phyloP scores from a whole-genome alignment of 2,113 vertebrate species.

The Serilophus lunatus region DNA sequence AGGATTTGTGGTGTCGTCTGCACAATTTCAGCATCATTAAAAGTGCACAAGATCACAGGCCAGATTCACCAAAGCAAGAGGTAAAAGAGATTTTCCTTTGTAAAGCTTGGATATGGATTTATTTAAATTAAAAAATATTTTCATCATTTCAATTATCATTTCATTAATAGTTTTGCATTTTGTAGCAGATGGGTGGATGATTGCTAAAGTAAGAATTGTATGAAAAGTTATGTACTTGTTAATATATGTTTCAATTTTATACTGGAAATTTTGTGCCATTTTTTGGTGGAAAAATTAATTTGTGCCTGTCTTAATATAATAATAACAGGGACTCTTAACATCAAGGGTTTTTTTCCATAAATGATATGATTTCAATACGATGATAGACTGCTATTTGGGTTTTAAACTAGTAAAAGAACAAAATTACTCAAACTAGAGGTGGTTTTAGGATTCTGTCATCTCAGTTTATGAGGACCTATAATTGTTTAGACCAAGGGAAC shows the following conservation, averaged over 20 bases:
- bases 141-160: background rate
- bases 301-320: background rate
- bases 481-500: background rate
- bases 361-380: background rate
- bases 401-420: background rate
- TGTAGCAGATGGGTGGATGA: background rate
- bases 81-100: slow-evolving; percentile 48
- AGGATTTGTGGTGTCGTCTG: slow-evolving; percentile 2
- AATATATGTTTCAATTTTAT: background rate
- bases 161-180: slow-evolving; percentile 11
- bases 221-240: background rate
- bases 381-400: background rate
- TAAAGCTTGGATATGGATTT: background rate
- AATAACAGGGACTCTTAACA: background rate
- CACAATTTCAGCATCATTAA: slow-evolving; percentile 45
- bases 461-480: background rate
- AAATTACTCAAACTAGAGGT: background rate
- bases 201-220: background rate
- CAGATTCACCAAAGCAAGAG: slow-evolving; percentile 40
- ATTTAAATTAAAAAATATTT: slow-evolving; percentile 35
- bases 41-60: slow-evolving; percentile 43
- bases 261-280: background rate
- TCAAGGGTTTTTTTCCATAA: background rate
- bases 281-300: background rate
- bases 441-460: background rate